A percentile compares a stretch with the other conserved stretches of the same genome.
Evolutionary conservation across 1,140 invertebrate species (phyloP).

Genomic region (Drosophila melanica): DNA sequence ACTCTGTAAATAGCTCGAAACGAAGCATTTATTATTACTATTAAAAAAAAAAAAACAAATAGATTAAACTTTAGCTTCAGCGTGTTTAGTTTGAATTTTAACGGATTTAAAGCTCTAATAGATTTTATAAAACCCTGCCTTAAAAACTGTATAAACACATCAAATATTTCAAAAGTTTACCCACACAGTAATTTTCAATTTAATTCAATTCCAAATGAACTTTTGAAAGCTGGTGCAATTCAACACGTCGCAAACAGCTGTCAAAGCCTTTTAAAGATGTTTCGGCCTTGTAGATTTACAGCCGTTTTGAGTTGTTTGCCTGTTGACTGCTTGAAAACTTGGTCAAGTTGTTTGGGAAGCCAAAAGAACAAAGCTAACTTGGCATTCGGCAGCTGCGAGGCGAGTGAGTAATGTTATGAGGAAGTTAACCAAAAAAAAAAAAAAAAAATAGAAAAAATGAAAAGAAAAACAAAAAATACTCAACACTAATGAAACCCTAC

Average conservation of each 20-base stretch:
- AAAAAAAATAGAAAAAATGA: conserved; percentile 37
- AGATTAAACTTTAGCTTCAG: no score
- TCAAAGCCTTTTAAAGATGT: not conserved
- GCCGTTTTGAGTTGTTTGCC: conserved; percentile 2
- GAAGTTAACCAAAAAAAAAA: conserved; percentile 10
- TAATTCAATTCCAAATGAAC: not conserved
- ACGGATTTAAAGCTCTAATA: not conserved
- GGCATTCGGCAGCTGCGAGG: conserved; percentile 6
- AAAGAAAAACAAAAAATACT: conserved; percentile 36
- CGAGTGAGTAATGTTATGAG: conserved; percentile 4
- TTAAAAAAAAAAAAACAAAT: no score
- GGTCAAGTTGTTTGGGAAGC: conserved; percentile 30
- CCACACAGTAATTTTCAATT: not conserved
- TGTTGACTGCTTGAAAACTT: conserved; percentile 15
- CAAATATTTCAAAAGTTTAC: no score
- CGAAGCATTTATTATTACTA: not conserved
- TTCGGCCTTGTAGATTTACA: conserved; percentile 2
- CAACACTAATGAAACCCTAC: not conserved
- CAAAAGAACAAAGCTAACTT: conserved; percentile 8
- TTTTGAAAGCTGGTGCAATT: not conserved
- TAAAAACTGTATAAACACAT: no score
- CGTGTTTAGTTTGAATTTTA: no score
- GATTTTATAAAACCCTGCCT: not conserved
- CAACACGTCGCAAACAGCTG: not conserved
- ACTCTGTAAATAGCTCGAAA: not conserved